Conservation (phyloP, 2,888 invertebrate species). For the Blera fallax region DNA sequence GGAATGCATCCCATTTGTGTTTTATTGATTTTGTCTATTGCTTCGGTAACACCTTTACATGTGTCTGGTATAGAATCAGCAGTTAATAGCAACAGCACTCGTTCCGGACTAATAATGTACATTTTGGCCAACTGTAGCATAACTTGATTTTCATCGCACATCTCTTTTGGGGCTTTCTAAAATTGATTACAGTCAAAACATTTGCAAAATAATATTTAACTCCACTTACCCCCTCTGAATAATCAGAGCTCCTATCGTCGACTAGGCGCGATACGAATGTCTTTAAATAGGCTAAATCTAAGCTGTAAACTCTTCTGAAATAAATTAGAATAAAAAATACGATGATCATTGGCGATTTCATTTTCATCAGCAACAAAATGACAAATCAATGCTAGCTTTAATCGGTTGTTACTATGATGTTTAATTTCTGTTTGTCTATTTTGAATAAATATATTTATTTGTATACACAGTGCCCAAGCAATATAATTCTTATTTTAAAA, state of each 20-base stretch:
- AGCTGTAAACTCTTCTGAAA: slow-evolving; percentile 13
- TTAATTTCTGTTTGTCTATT: slow-evolving; percentile 34
- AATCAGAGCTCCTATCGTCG: slow-evolving; percentile 24
- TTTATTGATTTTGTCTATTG: slow-evolving; percentile 80
- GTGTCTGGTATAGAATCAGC: slow-evolving; percentile 78
- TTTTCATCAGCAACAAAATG: neutral
- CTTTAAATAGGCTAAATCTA: slow-evolving; percentile 49
- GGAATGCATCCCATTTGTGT: slow-evolving; percentile 81
- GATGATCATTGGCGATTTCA: neutral
- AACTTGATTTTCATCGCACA: slow-evolving; percentile 81
- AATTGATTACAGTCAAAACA: neutral
- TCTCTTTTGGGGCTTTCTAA: slow-evolving; percentile 31
- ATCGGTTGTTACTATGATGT: slow-evolving; percentile 5
- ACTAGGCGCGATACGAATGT: slow-evolving; percentile 46
- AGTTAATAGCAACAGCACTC: slow-evolving; percentile 82
- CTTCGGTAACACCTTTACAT: slow-evolving; percentile 76
- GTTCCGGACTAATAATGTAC: slow-evolving; percentile 83
- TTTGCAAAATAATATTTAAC: neutral
- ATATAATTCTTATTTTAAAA: slow-evolving; percentile 47
- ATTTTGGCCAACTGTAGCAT: slow-evolving; percentile 83
- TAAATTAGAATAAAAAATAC: slow-evolving; percentile 46
- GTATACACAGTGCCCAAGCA: slow-evolving; percentile 62
- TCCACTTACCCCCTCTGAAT: neutral
- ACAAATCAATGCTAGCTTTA: neutral
- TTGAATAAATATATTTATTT: slow-evolving; percentile 65